A percentile compares a stretch with the other conserved stretches of the same genome.
phyloP scores from a whole-genome alignment of 2,888 invertebrate genomes.

The Andrena chrysosceles region DNA sequence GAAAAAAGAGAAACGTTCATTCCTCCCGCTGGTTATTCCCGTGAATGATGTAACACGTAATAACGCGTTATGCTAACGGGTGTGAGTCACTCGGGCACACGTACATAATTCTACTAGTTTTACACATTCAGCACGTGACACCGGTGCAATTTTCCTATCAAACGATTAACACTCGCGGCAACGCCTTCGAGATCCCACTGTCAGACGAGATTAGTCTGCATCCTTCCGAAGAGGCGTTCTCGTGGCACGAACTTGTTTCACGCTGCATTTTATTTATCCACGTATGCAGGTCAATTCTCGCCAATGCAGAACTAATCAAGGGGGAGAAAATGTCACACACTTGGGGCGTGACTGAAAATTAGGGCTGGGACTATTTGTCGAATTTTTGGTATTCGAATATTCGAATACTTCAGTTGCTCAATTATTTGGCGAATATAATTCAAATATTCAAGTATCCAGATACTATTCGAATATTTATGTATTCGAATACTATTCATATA shows the following conservation, averaged over 20 bases:
- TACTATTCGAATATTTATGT: no score
- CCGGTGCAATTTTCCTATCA: conserved; percentile 47
- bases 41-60: conserved; percentile 53
- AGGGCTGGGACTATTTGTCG: no score
- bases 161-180: conserved; percentile 32
- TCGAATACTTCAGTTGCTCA: no score
- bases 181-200: conserved; percentile 16
- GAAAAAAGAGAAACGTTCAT: conserved; percentile 19
- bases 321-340: no score
- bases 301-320: no score
- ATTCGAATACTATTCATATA: no score
- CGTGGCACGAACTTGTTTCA: neutral
- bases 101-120: conserved; percentile 49
- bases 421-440: no score
- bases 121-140: conserved; percentile 38
- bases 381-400: no score
- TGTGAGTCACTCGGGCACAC: conserved; percentile 50
- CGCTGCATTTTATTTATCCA: neutral
- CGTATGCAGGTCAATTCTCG: neutral
- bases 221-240: conserved; percentile 12
- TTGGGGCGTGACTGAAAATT: no score
- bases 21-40: conserved; percentile 29
- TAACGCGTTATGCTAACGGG: conserved; percentile 39
- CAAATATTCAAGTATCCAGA: no score
- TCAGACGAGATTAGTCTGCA: conserved; percentile 21